phyloP scores from a whole-genome alignment of 2,888 invertebrate species.

The Tenodera sinensis region DNA sequence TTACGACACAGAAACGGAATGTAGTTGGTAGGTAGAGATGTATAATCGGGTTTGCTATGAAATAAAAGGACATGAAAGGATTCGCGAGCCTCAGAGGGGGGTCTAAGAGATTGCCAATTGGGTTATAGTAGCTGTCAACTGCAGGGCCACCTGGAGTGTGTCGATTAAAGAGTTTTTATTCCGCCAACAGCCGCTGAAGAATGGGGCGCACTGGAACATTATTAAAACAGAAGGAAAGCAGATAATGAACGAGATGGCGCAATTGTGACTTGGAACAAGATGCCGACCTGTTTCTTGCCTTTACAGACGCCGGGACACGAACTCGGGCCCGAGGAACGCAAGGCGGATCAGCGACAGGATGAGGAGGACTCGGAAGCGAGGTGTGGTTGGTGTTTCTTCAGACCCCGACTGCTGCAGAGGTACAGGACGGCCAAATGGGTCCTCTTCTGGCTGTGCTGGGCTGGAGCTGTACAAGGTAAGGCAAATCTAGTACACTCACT shows the following conservation, averaged over 20 bases:
- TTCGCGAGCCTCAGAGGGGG: too few species aligned
- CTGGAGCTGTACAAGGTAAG: conserved; percentile 72
- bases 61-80: background rate
- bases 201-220: background rate
- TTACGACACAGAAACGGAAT: too few species aligned
- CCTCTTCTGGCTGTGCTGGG: conserved; percentile 77
- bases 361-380: conserved; percentile 35
- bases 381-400: conserved; percentile 67
- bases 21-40: too few species aligned
- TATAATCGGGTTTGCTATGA: background rate
- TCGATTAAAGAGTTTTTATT: background rate
- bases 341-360: background rate
- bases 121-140: background rate
- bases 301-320: conserved; percentile 18
- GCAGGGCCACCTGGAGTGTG: background rate
- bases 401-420: conserved; percentile 62
- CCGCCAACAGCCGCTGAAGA: background rate
- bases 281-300: conserved; percentile 23
- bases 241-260: background rate
- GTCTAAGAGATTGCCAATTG: background rate
- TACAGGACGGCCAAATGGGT: conserved; percentile 75
- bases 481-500: background rate
- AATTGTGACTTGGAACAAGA: background rate
- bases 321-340: background rate
- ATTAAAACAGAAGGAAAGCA: background rate